A percentile compares a stretch with the other conserved stretches of the same genome.
These are phyloP conservation scores for Julus scanicus DNA, from an alignment of 2,888 invertebrate species.

Conservation along the genomic window DNA sequence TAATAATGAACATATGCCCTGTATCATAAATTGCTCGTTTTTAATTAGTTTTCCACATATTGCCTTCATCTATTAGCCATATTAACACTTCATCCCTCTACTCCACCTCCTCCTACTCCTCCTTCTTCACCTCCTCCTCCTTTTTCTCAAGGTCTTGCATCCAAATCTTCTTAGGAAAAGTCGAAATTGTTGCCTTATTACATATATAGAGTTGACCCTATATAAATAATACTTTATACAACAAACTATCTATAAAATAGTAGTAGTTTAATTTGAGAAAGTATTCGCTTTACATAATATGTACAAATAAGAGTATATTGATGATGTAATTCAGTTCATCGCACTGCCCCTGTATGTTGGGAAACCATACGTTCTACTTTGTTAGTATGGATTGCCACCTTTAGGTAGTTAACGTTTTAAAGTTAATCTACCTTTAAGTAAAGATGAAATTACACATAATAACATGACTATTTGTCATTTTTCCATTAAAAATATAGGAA, in stretches of 20 bases:
- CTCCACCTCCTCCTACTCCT: not conserved
- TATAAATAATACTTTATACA: not conserved
- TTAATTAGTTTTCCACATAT: slow-evolving; percentile 47
- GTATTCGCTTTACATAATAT: too few species aligned
- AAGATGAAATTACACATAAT: too few species aligned
- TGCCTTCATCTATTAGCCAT: slow-evolving; percentile 39
- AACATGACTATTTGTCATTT: too few species aligned
- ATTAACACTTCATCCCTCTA: not conserved
- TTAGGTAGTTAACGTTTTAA: not conserved
- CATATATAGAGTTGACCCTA: not conserved
- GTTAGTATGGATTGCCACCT: not conserved
- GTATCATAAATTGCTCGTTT: slow-evolving; percentile 47
- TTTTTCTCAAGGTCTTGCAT: not conserved
- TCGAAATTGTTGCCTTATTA: not conserved
- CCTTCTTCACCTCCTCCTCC: not conserved
- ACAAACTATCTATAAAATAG: too few species aligned
- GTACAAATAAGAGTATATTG: too few species aligned
- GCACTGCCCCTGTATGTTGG: not conserved
- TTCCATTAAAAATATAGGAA: too few species aligned
- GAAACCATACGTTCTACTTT: not conserved
- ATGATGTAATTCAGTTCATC: not conserved
- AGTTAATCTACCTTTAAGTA: not conserved
- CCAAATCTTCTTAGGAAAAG: not conserved
- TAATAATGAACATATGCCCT: slow-evolving; percentile 45
- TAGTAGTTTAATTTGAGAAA: too few species aligned